Conservation (phyloP, 2,113 vertebrate species). For the Garra rufa region DNA sequence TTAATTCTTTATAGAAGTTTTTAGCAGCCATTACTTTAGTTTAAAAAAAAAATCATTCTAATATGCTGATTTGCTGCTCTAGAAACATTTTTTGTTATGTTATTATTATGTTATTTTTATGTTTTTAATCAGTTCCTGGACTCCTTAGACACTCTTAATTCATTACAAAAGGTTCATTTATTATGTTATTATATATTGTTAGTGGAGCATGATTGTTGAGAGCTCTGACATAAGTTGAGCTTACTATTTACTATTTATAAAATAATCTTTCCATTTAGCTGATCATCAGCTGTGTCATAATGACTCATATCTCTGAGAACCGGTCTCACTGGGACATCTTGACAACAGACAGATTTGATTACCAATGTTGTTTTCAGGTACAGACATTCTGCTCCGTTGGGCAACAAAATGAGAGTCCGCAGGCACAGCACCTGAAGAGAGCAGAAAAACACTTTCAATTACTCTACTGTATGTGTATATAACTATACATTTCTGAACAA, state of each 20-base stretch:
- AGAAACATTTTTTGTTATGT: no score
- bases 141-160: not conserved
- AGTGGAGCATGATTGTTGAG: not conserved
- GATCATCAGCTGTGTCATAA: not conserved
- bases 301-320: not conserved
- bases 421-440: constrained; percentile 20
- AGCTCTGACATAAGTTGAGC: not conserved
- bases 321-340: not conserved
- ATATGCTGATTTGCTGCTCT: no score
- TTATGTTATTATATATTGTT: not conserved
- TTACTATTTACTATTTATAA: not conserved
- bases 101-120: no score
- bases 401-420: not conserved
- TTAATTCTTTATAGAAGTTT: no score
- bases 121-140: no score
- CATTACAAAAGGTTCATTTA: not conserved
- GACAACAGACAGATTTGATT: not conserved
- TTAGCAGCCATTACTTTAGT: no score
- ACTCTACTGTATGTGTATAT: not conserved
- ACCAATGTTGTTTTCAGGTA: constrained; percentile 29
- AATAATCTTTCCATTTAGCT: not conserved
- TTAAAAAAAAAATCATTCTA: no score
- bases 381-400: constrained; percentile 29
- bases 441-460: not conserved
- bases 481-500: not conserved